Base-by-base conservation (phyloP, 2,888 invertebrate genomes). In the Xestobium rufovillosum region DNA sequence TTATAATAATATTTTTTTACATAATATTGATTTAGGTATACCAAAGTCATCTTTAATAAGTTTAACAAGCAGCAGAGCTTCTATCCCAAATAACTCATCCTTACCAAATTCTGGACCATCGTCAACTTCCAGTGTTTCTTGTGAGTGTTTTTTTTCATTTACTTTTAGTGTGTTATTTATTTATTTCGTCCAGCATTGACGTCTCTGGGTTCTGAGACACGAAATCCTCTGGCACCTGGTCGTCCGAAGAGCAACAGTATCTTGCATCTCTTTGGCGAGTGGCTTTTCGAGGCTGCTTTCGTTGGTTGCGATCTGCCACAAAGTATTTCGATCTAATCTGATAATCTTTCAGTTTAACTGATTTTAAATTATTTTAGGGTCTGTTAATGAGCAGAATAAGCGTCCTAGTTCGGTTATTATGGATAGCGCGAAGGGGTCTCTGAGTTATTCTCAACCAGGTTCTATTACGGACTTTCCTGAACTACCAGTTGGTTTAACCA, bases 261-360 rank as follows among this genome's bases (percentile, higher is more conserved):
- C 60, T 74, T 96, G 39, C 94, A 96, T 65, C 71, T 96, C 48
- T 94, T 95, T 65, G 95, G 96, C 2, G 87, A 90, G 58, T 96
- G 96, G 96, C 69, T 96, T 44, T 94, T 95, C 61, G 95, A 96
- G 64, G 94, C 94, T 3, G 87, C 94, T 2, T 82, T 94, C 50
- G 85, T 92, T 50, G 91, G 91, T 2, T 86, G 85, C 29, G 81
- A 81, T 34, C 42, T 62, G 16, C 52, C 55, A 3, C 53, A 74
- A 52, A 73, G 76, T 73, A 61, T 60, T 59, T 53, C 28, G 6
- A 9, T 23, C 8, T 23, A 9, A 23, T 9, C 1, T 26, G 23
- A n/a, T n/a, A 14, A 16, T 28, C 15, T 11, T 29, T 17, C 26
- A 27, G n/a, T 25, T 2, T 17, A 17, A 14, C 28, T 38, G 19